A percentile compares a stretch with the other conserved stretches of the same genome.
Evolutionary conservation across 2,888 invertebrate genomes (phyloP).

Genomic region (Ectemnius cavifrons): DNA sequence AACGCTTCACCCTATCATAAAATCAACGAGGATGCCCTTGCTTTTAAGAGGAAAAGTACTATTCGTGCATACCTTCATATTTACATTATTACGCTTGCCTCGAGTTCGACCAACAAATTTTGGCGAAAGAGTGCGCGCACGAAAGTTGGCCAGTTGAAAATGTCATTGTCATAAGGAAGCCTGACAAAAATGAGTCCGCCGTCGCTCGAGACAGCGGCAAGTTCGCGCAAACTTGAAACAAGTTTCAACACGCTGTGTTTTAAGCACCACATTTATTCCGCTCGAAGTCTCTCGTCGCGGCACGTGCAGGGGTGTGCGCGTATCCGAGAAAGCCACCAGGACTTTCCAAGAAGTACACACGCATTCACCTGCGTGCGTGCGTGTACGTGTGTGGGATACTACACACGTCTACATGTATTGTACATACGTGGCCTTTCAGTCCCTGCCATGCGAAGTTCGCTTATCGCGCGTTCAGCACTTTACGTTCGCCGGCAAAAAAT

Average conservation of each 20-base stretch:
- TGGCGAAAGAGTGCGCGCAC: not conserved
- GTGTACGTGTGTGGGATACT: no score
- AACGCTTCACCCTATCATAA: not conserved
- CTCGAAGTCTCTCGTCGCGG: slow-evolving; percentile 5
- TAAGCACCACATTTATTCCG: slow-evolving; percentile 21
- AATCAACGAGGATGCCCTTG: not conserved
- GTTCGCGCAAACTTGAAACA: slow-evolving; percentile 19
- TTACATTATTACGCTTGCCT: not conserved
- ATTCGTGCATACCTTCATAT: not conserved
- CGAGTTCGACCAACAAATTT: not conserved
- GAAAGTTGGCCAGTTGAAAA: slow-evolving; percentile 14
- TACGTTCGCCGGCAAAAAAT: not conserved
- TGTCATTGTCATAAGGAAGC: slow-evolving; percentile 14
- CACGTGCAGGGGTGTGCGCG: not conserved
- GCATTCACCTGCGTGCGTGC: no score
- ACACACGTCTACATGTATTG: not conserved
- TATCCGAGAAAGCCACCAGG: no score
- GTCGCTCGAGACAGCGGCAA: slow-evolving; percentile 7
- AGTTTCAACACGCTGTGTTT: slow-evolving; percentile 9
- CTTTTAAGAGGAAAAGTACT: not conserved
- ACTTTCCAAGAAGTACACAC: no score
- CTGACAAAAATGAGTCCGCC: slow-evolving; percentile 19
- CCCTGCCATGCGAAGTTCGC: not conserved
- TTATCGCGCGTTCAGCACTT: not conserved
- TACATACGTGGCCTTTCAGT: not conserved